Base-by-base conservation (phyloP, 2,888 invertebrate genomes). In the Agapetus fuscipes region DNA sequence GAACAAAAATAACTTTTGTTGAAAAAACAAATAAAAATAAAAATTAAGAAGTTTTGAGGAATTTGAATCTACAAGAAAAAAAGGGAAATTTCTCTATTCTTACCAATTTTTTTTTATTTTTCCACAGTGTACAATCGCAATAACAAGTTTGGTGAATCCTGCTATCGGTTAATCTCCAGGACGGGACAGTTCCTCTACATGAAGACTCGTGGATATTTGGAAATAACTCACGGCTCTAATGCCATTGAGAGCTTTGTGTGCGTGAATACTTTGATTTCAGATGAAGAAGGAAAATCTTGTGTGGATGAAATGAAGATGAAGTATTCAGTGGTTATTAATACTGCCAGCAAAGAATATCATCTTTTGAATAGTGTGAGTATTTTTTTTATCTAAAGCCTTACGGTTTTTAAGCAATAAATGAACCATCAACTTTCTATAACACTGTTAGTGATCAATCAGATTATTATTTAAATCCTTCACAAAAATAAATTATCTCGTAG, bases 101-200 rank as follows among this genome's bases (percentile, higher is more conserved):
- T n/a, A n/a, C n/a, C n/a, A n/a, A n/a, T n/a, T n/a, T n/a, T n/a
- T n/a, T n/a, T n/a, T n/a, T n/a, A n/a, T n/a, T n/a, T n/a, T n/a
- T n/a, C n/a, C n/a, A n/a, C n/a, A 83, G 83, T 83, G 83, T 83
- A 81, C 54, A 79, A 78, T 56, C 71, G 72, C 50, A 75, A 77
- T 31, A 80, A 78, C 53, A 77, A 78, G 40, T 76, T 71, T 52
- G 84, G 83, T 15, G 71, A 73, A 41, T 83, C 83, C 9, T 82
- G 82, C 43, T 85, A 85, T 54, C 67, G 85, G 11, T 61, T 86
- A 9, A 66, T 76, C 36, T 74, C 79, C 3, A 74, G 78, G 51
- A 80, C 76, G 37, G 81, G 82, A 12, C 68, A 76, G 50, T 81
- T 78, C 51, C 80, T 86, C 44, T 83, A 80, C 55, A 62, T 85